Percentiles rank a stretch among this genome's conserved stretches.
These are phyloP conservation scores for Phymatocera aterrima DNA, from an alignment of 2,888 invertebrate species.

Conservation along the genomic window DNA sequence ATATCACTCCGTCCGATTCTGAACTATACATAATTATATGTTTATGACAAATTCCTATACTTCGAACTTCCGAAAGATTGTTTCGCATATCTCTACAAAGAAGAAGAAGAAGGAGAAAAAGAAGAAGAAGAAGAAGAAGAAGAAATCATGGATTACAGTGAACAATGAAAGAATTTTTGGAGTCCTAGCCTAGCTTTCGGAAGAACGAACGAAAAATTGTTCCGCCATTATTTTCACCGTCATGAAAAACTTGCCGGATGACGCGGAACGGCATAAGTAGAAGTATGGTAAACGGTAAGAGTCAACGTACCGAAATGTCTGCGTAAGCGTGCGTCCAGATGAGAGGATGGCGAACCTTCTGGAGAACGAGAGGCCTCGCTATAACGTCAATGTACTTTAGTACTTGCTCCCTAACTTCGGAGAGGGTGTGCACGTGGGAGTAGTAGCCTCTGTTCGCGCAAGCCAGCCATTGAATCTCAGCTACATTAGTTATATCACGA, in stretches of 20 bases:
- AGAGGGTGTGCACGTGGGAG: constrained; percentile 94
- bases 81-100: neutral
- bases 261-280: neutral
- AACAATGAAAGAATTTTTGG: neutral
- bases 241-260: neutral
- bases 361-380: constrained; percentile 89
- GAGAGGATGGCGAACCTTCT: constrained; percentile 84
- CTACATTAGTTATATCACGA: constrained; percentile 92
- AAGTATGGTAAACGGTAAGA: neutral
- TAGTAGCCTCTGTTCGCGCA: constrained; percentile 97
- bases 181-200: no score
- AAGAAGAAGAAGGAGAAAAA: no score
- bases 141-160: neutral
- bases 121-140: neutral
- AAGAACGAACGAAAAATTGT: neutral
- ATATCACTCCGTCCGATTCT: constrained; percentile 1
- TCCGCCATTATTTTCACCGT: neutral
- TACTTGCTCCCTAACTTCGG: constrained; percentile 97
- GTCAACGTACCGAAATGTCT: constrained; percentile 84
- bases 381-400: constrained; percentile 97
- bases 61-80: neutral
- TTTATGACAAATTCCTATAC: no score
- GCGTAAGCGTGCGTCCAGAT: constrained; percentile 98
- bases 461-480: constrained; percentile 95
- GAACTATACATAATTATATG: neutral